These are phyloP conservation scores for Pyrrhura leucotis DNA, from an alignment of 2,797 vertebrate species.

Conservation along the genomic window DNA sequence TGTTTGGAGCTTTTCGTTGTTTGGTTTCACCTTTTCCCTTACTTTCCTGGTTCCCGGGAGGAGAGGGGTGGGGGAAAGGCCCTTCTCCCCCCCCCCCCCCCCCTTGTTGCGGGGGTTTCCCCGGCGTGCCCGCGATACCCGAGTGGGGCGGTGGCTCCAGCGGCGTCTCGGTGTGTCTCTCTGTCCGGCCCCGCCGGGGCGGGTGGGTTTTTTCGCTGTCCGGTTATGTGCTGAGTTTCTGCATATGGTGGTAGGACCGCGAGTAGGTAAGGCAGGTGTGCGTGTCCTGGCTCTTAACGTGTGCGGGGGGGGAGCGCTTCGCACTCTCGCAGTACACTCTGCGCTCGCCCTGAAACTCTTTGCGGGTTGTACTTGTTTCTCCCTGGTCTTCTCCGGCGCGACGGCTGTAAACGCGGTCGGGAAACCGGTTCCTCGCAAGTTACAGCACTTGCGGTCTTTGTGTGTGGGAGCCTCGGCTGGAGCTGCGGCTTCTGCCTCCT, in stretches of 20 bases:
- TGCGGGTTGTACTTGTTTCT: background rate
- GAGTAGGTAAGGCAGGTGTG: background rate
- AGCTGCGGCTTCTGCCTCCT: background rate
- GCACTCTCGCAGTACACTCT: accelerated
- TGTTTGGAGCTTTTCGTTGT: background rate
- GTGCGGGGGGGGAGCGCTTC: accelerated
- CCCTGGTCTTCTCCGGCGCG: background rate
- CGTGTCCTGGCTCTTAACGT: background rate
- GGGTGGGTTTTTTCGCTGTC: background rate
- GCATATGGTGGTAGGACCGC: background rate
- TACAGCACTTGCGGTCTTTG: accelerated
- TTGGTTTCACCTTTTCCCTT: background rate
- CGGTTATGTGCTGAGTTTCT: background rate
- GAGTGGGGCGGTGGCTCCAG: no score
- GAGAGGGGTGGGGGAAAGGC: background rate
- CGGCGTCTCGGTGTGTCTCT: background rate
- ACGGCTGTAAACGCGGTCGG: background rate
- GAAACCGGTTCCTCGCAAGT: accelerated
- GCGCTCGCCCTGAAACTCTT: accelerated
- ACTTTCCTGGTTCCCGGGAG: background rate
- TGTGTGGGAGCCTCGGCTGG: accelerated
- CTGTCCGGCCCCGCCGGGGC: background rate
- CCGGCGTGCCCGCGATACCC: no score
- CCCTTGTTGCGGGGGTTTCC: no score
- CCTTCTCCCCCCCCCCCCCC: no score